Conservation (phyloP, 1,140 invertebrate genomes). For the Thereuonema tuberculata region DNA sequence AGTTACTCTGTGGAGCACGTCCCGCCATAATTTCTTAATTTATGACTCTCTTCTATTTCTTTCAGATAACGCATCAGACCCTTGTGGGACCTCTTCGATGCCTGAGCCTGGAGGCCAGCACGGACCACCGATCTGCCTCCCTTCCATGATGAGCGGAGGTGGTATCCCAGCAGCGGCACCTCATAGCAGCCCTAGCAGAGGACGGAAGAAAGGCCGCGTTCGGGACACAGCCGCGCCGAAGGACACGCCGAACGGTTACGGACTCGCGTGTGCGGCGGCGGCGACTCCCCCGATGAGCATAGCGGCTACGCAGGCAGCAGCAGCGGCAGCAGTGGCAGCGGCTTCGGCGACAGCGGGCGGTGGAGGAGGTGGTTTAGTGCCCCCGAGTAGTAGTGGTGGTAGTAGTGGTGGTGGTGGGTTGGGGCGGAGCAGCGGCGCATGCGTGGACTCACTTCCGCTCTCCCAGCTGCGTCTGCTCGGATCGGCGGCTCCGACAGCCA, state of each 20-base stretch:
- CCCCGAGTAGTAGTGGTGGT: neutral
- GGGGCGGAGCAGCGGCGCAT: neutral
- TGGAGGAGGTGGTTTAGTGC: neutral
- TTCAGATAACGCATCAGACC: neutral
- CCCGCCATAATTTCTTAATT: neutral
- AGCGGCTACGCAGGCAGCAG: too few relatives aligned
- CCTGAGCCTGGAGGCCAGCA: neutral
- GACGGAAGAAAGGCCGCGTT: neutral
- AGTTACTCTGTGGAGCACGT: too few relatives aligned
- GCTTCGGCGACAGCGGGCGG: too few relatives aligned
- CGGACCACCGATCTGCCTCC: neutral
- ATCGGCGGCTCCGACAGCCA: neutral
- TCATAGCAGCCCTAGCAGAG: neutral
- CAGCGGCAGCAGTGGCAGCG: too few relatives aligned
- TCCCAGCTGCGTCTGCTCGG: neutral
- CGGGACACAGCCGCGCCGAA: neutral
- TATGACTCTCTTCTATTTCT: neutral
- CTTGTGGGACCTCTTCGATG: neutral
- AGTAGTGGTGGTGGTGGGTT: neutral
- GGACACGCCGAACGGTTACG: neutral
- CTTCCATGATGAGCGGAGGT: neutral
- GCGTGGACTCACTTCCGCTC: constrained; percentile 1
- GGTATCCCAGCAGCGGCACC: neutral
- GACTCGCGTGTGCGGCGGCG: too few relatives aligned
- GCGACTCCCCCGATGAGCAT: too few relatives aligned